phyloP scores from a whole-genome alignment of 2,797 vertebrate species.

The Masticophis lateralis region DNA sequence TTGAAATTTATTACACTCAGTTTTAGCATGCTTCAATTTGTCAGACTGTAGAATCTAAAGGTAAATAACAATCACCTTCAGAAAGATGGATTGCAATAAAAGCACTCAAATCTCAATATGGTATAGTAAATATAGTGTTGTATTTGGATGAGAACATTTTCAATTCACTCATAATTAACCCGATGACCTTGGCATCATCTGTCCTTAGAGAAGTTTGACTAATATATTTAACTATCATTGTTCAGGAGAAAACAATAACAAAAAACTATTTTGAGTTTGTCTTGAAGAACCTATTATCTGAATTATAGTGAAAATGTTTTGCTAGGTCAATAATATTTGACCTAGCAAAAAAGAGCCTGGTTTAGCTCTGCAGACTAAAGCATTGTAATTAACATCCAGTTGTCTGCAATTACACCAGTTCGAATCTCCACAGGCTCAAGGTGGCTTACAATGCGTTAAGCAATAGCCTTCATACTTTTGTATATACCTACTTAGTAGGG shows the following conservation, averaged over 20 bases:
- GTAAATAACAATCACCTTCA: constrained; percentile 1
- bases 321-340: not conserved
- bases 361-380: too few species aligned
- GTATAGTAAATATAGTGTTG: not conserved
- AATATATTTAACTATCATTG: not conserved
- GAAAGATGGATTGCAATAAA: not conserved
- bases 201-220: not conserved
- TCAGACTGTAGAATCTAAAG: not conserved
- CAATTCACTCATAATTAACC: not conserved
- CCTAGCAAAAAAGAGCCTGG: too few species aligned
- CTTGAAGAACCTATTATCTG: not conserved
- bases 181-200: not conserved
- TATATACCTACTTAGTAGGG: too few species aligned
- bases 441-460: too few species aligned
- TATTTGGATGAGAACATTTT: not conserved
- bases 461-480: too few species aligned
- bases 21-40: not conserved
- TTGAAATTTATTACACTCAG: not conserved
- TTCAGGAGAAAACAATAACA: not conserved
- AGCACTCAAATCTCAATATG: not conserved
- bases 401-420: too few species aligned
- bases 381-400: too few species aligned
- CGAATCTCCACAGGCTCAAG: too few species aligned
- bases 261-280: not conserved
- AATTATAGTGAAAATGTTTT: not conserved